phyloP scores from a whole-genome alignment of 2,797 vertebrate genomes.

The Lycodopsis pacificus region DNA sequence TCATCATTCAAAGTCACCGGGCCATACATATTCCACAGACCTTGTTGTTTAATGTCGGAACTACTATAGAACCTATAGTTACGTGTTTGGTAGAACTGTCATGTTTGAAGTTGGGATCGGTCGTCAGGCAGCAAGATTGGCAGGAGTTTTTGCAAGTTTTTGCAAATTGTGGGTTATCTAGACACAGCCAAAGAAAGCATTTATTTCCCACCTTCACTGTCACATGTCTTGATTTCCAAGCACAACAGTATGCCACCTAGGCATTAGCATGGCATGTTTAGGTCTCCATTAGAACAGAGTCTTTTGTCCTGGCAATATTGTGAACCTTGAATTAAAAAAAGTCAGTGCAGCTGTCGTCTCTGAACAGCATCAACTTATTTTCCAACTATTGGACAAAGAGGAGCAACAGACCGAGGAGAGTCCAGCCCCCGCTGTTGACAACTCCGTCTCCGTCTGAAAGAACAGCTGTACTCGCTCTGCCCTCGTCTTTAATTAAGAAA shows the following conservation, averaged over 20 bases:
- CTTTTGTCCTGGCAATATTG: slow-evolving; percentile 19
- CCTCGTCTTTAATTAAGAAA: slow-evolving; percentile 38
- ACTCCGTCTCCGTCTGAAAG: slow-evolving; percentile 9
- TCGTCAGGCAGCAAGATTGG: not conserved
- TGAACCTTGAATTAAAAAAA: slow-evolving; percentile 32
- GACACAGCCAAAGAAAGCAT: no score
- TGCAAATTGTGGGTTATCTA: not conserved
- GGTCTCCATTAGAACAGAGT: not conserved
- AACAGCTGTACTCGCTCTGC: slow-evolving; percentile 35
- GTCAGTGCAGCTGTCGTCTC: slow-evolving; percentile 28
- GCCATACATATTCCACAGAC: not conserved
- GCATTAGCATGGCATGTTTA: slow-evolving; percentile 5
- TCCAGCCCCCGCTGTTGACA: slow-evolving; percentile 13
- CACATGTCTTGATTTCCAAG: slow-evolving; percentile 18
- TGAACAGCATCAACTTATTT: slow-evolving; percentile 32
- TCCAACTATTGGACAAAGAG: slow-evolving; percentile 33
- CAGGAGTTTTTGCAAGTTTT: not conserved
- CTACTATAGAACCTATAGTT: no score
- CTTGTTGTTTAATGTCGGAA: not conserved
- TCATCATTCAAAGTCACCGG: no score
- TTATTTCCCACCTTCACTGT: not conserved
- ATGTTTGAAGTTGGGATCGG: not conserved
- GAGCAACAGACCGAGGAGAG: slow-evolving; percentile 19
- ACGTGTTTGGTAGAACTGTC: no score
- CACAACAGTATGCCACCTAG: not conserved